These are phyloP conservation scores for Trypoxylus dichotomus DNA, from an alignment of 1,140 invertebrate genomes.

Conservation along the genomic window DNA sequence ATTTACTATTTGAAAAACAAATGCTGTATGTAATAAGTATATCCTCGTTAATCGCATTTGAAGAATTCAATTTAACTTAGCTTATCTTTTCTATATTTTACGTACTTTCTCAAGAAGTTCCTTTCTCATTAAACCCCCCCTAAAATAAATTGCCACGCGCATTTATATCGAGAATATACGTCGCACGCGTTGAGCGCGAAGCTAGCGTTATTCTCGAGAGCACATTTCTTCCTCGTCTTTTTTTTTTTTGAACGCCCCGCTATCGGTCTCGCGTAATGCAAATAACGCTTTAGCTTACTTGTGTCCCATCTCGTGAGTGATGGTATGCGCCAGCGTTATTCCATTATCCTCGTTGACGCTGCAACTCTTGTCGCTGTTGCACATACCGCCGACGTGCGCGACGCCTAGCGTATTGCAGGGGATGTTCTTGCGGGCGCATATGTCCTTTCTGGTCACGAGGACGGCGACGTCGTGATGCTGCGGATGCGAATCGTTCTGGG, in stretches of 20 bases:
- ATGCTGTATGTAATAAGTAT: too few relatives aligned
- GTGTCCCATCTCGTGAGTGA: slow-evolving; percentile 90
- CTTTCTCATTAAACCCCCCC: neutral
- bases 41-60: too few relatives aligned
- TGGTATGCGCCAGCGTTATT: slow-evolving; percentile 87
- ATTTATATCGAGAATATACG: too few relatives aligned
- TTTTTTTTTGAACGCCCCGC: too few relatives aligned
- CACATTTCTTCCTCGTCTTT: too few relatives aligned
- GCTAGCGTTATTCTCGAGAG: too few relatives aligned
- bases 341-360: slow-evolving; percentile 92
- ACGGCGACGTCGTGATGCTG: slow-evolving; percentile 94
- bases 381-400: slow-evolving; percentile 89
- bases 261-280: neutral
- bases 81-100: too few relatives aligned
- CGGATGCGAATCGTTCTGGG: slow-evolving; percentile 75
- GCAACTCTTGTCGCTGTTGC: slow-evolving; percentile 82
- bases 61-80: too few relatives aligned
- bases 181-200: too few relatives aligned
- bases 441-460: slow-evolving; percentile 85
- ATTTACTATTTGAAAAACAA: too few relatives aligned
- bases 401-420: slow-evolving; percentile 83
- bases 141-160: neutral
- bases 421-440: slow-evolving; percentile 76
- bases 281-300: slow-evolving; percentile 66
- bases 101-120: neutral